Base-by-base conservation (phyloP, 2,888 invertebrate genomes). In the Dasysyrphus albostriatus region DNA sequence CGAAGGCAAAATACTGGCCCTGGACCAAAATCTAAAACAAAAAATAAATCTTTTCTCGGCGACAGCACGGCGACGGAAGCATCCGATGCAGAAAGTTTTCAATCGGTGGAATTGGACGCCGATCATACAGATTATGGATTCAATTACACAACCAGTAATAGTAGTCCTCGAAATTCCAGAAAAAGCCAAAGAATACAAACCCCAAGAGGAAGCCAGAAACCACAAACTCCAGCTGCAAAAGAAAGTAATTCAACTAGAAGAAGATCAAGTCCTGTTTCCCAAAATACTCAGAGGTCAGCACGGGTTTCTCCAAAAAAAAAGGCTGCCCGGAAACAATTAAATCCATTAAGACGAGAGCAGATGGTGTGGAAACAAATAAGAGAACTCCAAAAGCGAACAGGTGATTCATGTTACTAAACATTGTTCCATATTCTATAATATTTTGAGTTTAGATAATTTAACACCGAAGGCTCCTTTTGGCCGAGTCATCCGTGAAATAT, bases 391-490 rank as follows among this genome's bases (percentile, higher is more conserved):
- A 5, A 8, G 0, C 12, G 61, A 0, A 75, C 88, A 2, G 75
- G 80, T 80, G 47, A 12, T 44, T 37, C 2, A 2, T 1, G 3
- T 10, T 29, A 5, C 14, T 19, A 14, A 24, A 61, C 9, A 34
- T 47, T 34, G 42, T 7, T 14, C 14, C 6, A 34, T 7, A n/a
- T 9, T 14, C 6, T 32, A 6, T 14, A 1, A 16, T 19, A 1
- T 49, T 58, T 74, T 56, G 37, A 10, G 16, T 74, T 44, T 56
- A 69, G 88, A 75, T 2, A 65, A 79, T 19, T 19, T 93, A 1
- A 92, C 94, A 88, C 93, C 94, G 1, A 93, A 91, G 72, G 56
- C 91, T 5, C 89, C 93, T 0, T 94, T 94, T 88, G 88, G 91
- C 0, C 91, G 93, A 56, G 1, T 94, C 3, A 91, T 94, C 12